A percentile compares a stretch with the other conserved stretches of the same genome.
Evolutionary conservation across 2,113 vertebrate genomes (phyloP).

Genomic region (Poecile atricapillus): DNA sequence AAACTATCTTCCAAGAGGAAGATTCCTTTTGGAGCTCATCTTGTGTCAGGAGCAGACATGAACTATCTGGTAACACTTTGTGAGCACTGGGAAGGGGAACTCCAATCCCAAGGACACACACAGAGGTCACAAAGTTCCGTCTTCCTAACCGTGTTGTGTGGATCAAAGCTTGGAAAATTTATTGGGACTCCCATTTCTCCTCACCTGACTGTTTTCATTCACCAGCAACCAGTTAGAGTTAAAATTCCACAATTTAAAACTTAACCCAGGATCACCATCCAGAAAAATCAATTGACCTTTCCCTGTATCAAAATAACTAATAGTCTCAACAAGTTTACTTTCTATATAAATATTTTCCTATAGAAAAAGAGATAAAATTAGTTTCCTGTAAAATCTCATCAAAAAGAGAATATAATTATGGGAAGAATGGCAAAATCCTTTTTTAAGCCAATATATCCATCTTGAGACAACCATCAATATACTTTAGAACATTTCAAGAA

Average conservation of each 20-base stretch:
- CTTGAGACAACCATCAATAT: conserved; percentile 1
- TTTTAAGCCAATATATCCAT: not conserved
- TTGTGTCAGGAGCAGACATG: not conserved
- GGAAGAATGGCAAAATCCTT: not conserved
- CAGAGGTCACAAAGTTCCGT: not conserved
- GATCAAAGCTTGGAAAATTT: not conserved
- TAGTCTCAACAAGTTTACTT: not conserved
- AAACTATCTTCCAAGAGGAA: not conserved
- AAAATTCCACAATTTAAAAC: not conserved
- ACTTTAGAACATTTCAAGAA: not conserved
- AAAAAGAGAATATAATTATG: not conserved
- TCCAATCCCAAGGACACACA: not conserved
- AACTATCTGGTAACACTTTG: not conserved
- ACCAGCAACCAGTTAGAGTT: not conserved
- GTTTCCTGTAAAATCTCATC: not conserved
- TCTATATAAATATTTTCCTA: not conserved
- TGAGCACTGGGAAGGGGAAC: not conserved
- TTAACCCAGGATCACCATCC: not conserved
- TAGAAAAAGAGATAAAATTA: not conserved
- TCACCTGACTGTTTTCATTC: not conserved
- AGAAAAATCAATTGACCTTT: not conserved
- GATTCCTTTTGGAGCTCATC: not conserved
- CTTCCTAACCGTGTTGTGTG: not conserved
- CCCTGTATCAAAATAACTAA: not conserved
- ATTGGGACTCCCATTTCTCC: not conserved